Percentiles rank a stretch among this genome's conserved stretches.
These are phyloP conservation scores for Toxotes lorentzi DNA, from an alignment of 2,797 vertebrate genomes.

Conservation along the genomic window DNA sequence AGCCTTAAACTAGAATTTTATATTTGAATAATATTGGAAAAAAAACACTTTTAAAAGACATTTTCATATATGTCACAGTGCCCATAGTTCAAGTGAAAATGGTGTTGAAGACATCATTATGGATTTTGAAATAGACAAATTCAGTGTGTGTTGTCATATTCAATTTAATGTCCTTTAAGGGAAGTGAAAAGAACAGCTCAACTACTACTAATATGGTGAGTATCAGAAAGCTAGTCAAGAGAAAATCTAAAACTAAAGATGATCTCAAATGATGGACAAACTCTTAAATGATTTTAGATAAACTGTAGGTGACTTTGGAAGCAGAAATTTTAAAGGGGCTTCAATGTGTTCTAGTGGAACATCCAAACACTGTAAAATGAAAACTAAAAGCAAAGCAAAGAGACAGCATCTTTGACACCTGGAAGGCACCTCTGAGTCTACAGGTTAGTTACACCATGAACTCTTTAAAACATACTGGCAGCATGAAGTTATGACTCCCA, in stretches of 20 bases:
- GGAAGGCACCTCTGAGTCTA: slow-evolving; percentile 10
- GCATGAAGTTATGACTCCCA: slow-evolving; percentile 11
- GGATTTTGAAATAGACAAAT: slow-evolving; percentile 18
- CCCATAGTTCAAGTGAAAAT: neutral
- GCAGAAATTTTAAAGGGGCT: neutral
- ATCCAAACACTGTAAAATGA: neutral
- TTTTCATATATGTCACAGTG: neutral
- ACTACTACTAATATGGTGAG: neutral
- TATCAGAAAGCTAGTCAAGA: slow-evolving; percentile 2
- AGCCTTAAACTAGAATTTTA: neutral
- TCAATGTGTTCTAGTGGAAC: neutral
- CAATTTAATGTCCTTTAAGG: slow-evolving; percentile 15
- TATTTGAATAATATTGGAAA: neutral
- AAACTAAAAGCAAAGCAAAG: slow-evolving; percentile 31
- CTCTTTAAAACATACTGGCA: slow-evolving; percentile 1
- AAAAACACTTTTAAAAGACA: neutral
- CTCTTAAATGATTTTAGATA: neutral
- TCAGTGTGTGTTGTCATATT: neutral
- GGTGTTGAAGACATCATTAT: neutral
- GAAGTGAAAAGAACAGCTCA: slow-evolving; percentile 1
- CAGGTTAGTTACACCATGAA: slow-evolving; percentile 26
- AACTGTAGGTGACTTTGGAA: neutral
- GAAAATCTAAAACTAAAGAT: slow-evolving; percentile 2
- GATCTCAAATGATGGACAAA: neutral
- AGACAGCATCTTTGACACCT: slow-evolving; percentile 13